phyloP scores from a whole-genome alignment of 2,888 invertebrate species.

The Archips xylosteana region DNA sequence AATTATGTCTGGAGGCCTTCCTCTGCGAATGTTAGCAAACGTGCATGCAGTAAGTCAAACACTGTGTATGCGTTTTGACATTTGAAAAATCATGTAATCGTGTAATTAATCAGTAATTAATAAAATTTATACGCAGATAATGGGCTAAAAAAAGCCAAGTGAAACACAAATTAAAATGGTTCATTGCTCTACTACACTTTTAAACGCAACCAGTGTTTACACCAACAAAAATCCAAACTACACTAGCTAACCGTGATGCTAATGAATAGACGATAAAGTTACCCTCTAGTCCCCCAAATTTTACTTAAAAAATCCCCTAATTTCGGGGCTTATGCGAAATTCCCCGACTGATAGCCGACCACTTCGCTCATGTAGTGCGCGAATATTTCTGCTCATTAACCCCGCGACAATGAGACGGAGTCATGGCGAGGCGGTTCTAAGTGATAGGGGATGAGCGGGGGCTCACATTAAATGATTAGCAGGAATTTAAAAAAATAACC shows the following conservation, averaged over 20 bases:
- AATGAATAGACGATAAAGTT: neutral
- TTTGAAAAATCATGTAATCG: no score
- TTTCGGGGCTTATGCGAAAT: conserved; percentile 1
- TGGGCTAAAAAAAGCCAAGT: no score
- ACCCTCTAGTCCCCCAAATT: neutral
- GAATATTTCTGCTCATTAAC: conserved; percentile 70
- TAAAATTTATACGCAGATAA: no score
- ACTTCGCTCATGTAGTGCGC: conserved; percentile 25
- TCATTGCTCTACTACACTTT: neutral
- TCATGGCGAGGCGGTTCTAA: conserved; percentile 59
- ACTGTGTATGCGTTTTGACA: no score
- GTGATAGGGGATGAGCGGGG: conserved; percentile 46
- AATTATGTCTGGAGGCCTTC: no score
- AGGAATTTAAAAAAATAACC: no score
- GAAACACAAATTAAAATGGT: no score
- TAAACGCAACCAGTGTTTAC: neutral
- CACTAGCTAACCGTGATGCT: neutral
- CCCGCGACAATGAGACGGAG: conserved; percentile 66
- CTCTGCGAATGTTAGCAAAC: no score
- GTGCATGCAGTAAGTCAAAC: no score
- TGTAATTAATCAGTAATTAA: no score
- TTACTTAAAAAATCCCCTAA: conserved; percentile 12
- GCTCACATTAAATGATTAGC: neutral
- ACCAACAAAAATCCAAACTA: neutral
- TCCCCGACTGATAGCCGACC: conserved; percentile 22